Evolutionary conservation across 2,888 invertebrate species (phyloP), one percentile per base, ranked within the genome.

Genomic region (Dryobotodes eremita): DNA sequence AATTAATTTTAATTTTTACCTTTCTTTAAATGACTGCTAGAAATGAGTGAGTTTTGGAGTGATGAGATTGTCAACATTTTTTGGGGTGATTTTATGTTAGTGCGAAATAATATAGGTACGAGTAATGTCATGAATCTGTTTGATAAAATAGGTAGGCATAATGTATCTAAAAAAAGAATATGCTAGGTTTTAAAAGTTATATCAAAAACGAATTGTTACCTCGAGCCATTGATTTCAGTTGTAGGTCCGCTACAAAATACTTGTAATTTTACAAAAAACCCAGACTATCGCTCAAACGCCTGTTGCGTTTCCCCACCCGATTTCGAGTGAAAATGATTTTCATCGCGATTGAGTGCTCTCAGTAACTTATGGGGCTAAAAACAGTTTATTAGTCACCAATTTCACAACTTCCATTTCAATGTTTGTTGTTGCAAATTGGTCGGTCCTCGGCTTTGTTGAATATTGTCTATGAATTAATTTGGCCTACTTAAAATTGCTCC

Each of bases 261-360:
- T 23, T 15, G 2, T 26, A 0, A 42, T 42, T 48, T 64, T 26
- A 48, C 1, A 4, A 31, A 61, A 68, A 53, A 62, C n/a, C 10
- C 10, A 1, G 20, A 17, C 3, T 4, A 55, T 42, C 23, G n/a
- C 50, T 70, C 2, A 31, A 46, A 36, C 89, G 89, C 89, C 84
- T 20, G 11, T 78, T 89, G 50, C 82, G 62, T 31, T 31, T 55
- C 91, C 90, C 61, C 71, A 75, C 89, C 88, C 72, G 53, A 83
- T 88, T 72, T 81, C 83, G 88, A 91, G 90, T 91, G 92, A 92
- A 93, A 94, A 93, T 93, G 87, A 92, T 92, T 93, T 93, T 90
- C 89, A 91, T 92, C 89, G 87, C 90, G 83, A 92, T 92, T 89
- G 88, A 90, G 82, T 86, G 89, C 83, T 87, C 89, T 90, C 88